Percentiles rank a stretch among this genome's conserved stretches.
Conservation (phyloP, 2,797 vertebrate species). For the Phalanger gymnotis region DNA sequence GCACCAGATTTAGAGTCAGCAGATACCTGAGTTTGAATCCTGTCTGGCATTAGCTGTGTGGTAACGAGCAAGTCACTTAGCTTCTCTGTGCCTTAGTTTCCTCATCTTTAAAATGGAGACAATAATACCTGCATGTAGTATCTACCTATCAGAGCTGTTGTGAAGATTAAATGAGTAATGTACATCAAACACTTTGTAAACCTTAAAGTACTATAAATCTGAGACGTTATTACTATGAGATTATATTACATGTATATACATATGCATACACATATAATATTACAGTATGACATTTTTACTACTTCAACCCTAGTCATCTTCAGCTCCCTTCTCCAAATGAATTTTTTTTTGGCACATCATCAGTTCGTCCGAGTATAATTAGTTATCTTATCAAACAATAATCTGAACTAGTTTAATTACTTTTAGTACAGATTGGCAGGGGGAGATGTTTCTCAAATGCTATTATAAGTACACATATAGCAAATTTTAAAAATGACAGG, state of each 20-base stretch:
- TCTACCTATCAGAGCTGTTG: neutral
- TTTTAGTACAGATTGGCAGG: neutral
- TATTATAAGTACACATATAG: neutral
- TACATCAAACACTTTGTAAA: neutral
- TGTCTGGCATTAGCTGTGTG: neutral
- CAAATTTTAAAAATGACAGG: neutral
- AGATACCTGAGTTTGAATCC: neutral
- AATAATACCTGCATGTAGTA: neutral
- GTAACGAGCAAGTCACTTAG: neutral
- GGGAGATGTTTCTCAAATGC: neutral
- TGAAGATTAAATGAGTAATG: neutral
- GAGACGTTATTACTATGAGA: neutral
- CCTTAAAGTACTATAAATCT: neutral
- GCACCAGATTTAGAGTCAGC: neutral
- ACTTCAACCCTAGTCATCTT: neutral
- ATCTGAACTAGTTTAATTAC: neutral
- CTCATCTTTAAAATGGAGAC: neutral
- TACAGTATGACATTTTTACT: neutral
- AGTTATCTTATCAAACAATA: neutral
- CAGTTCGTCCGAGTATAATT: neutral
- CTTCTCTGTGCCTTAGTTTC: neutral
- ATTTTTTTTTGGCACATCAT: neutral
- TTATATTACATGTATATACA: neutral
- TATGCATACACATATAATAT: neutral
- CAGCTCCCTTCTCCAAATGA: neutral